Evolutionary conservation across 2,888 invertebrate species (phyloP).

Genomic region (Malthinus flaveolus): DNA sequence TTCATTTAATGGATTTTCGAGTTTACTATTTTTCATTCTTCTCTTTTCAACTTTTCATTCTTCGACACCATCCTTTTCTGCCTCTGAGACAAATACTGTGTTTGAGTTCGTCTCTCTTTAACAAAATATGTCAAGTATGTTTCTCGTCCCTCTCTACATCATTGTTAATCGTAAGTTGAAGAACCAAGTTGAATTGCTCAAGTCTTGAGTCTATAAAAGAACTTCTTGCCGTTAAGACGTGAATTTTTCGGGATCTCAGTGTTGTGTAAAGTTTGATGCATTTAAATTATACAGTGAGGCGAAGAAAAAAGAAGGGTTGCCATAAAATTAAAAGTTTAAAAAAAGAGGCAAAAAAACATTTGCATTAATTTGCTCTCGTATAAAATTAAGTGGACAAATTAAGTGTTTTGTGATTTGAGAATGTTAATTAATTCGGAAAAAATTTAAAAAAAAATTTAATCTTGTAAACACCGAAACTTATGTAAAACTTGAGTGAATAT

Average conservation of each 20-base stretch:
- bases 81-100: slow-evolving; percentile 18
- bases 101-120: slow-evolving; percentile 34
- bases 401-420: slow-evolving; percentile 4
- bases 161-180: slow-evolving; percentile 41
- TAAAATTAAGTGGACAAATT: too few species aligned
- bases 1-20: slow-evolving; percentile 28
- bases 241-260: slow-evolving; percentile 7
- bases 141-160: slow-evolving; percentile 48
- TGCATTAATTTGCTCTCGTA: slow-evolving; percentile 12
- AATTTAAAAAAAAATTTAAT: slow-evolving; percentile 20
- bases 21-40: slow-evolving; percentile 26
- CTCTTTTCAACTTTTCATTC: slow-evolving; percentile 20
- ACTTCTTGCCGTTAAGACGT: slow-evolving; percentile 29
- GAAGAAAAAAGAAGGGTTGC: not conserved
- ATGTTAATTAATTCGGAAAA: slow-evolving; percentile 18
- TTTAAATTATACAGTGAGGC: slow-evolving; percentile 8
- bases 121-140: slow-evolving; percentile 53
- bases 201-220: slow-evolving; percentile 40
- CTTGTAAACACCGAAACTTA: slow-evolving; percentile 25
- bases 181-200: slow-evolving; percentile 30
- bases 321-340: not conserved
- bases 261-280: not conserved
- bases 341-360: slow-evolving; percentile 5
- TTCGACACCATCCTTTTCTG: slow-evolving; percentile 17
- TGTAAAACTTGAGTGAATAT: slow-evolving; percentile 20